phyloP scores from a whole-genome alignment of 92 coral and sea anemone species.

The Scolanthus callimorphus region DNA sequence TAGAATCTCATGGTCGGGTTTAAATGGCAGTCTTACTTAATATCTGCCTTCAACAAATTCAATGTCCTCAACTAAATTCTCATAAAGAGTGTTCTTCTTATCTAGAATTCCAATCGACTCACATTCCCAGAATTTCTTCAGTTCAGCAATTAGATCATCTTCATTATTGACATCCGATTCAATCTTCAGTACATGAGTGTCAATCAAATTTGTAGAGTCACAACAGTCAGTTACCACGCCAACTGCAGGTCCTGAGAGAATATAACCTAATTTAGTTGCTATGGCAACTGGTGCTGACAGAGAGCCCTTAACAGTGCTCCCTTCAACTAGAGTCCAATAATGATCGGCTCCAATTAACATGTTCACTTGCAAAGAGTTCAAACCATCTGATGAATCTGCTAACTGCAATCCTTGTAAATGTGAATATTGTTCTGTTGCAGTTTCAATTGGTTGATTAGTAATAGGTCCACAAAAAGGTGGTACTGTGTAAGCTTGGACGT shows the following conservation, averaged over 20 bases:
- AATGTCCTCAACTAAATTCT: no score
- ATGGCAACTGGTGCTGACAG: conserved; percentile 15
- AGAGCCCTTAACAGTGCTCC: background rate
- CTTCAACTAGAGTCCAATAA: no score
- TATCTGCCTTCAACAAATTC: no score
- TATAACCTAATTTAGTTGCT: conserved; percentile 8
- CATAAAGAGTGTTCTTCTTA: no score
- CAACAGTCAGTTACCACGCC: background rate
- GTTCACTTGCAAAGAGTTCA: background rate
- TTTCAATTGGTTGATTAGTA: no score
- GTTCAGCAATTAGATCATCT: background rate
- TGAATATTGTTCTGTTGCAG: conserved; percentile 1
- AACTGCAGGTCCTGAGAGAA: conserved; percentile 16
- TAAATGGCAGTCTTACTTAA: conserved; percentile 48
- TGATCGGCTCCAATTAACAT: conserved; percentile 19
- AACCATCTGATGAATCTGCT: conserved; percentile 3
- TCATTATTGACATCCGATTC: background rate
- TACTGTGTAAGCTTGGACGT: conserved; percentile 18
- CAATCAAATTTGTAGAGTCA: background rate
- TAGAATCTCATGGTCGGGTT: conserved; percentile 28
- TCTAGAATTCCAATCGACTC: no score
- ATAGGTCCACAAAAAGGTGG: conserved; percentile 41
- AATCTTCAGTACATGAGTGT: conserved; percentile 11
- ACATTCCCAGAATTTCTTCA: conserved; percentile 2
- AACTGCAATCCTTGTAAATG: conserved; percentile 8